Conservation (phyloP, 1,140 invertebrate genomes). For the Gonioctena quinquepunctata region DNA sequence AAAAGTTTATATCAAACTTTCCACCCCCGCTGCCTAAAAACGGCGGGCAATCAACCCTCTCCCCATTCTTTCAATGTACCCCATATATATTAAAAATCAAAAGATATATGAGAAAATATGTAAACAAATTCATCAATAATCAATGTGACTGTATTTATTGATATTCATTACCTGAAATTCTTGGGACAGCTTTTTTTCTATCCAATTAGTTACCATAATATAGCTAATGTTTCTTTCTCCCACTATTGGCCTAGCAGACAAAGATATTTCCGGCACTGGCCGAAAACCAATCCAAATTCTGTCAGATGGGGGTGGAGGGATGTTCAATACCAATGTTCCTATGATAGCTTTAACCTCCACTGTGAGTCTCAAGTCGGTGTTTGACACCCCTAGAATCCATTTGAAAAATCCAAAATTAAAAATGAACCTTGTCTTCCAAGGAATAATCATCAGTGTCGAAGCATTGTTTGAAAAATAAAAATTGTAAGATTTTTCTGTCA, state of each 20-base stretch:
- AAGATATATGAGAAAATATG: no score
- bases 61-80: no score
- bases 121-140: no score
- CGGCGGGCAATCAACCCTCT: no score
- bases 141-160: no score
- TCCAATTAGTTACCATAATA: constrained; percentile 84
- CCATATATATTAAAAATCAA: no score
- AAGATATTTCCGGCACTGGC: constrained; percentile 72
- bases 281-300: constrained; percentile 85
- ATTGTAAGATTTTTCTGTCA: no score
- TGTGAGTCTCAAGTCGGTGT: constrained; percentile 86
- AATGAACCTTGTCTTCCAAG: no score
- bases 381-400: constrained; percentile 69
- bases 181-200: constrained; percentile 83
- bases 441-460: no score
- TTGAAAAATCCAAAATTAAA: not conserved
- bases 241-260: constrained; percentile 83
- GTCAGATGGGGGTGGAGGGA: constrained; percentile 92
- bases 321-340: constrained; percentile 86
- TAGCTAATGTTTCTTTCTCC: constrained; percentile 84
- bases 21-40: no score
- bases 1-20: no score
- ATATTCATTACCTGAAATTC: constrained; percentile 73
- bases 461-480: no score
- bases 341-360: constrained; percentile 84